phyloP scores from a whole-genome alignment of 2,113 vertebrate species.

The Pelecanoides urinatrix region DNA sequence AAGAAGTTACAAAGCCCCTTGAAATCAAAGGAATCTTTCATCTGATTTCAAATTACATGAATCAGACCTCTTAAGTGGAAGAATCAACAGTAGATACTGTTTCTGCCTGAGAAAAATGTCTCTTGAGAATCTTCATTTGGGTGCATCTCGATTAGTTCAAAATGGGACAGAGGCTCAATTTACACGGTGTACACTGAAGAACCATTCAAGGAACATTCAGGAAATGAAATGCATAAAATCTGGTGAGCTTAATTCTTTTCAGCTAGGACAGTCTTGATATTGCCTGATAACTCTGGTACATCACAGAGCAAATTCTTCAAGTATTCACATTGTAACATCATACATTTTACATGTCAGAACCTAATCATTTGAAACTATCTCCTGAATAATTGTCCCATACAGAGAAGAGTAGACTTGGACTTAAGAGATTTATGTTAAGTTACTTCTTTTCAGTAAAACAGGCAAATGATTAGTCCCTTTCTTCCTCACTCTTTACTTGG shows the following conservation, averaged over 20 bases:
- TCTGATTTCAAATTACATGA: background rate
- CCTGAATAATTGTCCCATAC: background rate
- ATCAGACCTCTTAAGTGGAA: rapidly evolving
- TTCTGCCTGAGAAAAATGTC: background rate
- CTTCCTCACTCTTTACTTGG: background rate
- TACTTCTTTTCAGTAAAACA: background rate
- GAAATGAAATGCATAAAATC: background rate
- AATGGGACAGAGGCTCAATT: background rate
- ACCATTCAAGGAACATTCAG: background rate
- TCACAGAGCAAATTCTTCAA: background rate
- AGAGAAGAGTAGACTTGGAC: background rate
- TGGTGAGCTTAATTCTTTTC: background rate
- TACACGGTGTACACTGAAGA: background rate
- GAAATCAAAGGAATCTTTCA: background rate
- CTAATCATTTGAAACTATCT: background rate
- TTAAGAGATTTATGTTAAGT: background rate
- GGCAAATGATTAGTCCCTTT: background rate
- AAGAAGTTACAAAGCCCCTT: background rate
- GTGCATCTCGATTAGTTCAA: background rate
- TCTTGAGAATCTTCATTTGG: background rate
- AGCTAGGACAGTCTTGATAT: background rate
- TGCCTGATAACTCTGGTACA: background rate
- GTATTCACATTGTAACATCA: background rate
- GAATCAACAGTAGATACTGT: background rate
- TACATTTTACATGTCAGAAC: background rate